phyloP scores from a whole-genome alignment of 2,113 vertebrate genomes.

The Calidris pugnax region DNA sequence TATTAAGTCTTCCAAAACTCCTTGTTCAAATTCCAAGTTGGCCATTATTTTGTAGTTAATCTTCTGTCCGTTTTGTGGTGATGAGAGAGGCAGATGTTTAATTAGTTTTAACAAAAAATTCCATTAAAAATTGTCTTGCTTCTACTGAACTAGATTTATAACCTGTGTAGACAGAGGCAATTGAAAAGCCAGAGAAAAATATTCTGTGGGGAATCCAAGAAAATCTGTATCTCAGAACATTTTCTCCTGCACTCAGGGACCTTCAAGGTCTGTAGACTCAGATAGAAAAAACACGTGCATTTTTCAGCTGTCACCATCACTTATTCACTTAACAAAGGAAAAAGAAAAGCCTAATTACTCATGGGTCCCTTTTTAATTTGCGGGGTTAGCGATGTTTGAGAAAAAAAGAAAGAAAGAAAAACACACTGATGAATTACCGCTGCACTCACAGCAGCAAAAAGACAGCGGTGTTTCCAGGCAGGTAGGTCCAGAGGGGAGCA shows the following conservation, averaged over 20 bases:
- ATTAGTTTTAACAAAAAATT: slow-evolving; percentile 39
- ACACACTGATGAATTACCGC: slow-evolving; percentile 24
- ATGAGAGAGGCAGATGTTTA: slow-evolving; percentile 53
- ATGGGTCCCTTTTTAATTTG: slow-evolving; percentile 42
- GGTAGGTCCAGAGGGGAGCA: background rate
- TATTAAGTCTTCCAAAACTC: background rate
- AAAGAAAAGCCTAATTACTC: slow-evolving; percentile 57
- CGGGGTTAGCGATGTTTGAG: slow-evolving; percentile 7
- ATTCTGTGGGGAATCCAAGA: slow-evolving; percentile 39
- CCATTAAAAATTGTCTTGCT: slow-evolving; percentile 46
- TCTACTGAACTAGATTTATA: slow-evolving; percentile 56
- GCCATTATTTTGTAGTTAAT: slow-evolving; percentile 41
- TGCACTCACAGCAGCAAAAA: background rate
- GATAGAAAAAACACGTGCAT: background rate
- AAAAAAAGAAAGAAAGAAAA: background rate
- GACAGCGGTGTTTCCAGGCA: background rate
- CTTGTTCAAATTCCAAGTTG: background rate
- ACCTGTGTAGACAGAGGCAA: slow-evolving; percentile 50
- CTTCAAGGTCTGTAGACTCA: background rate
- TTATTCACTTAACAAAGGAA: slow-evolving; percentile 39
- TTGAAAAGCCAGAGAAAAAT: slow-evolving; percentile 45
- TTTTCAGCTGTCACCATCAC: slow-evolving; percentile 38
- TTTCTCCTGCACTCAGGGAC: background rate
- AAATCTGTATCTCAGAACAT: slow-evolving; percentile 38
- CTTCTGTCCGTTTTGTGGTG: background rate